Percentiles rank a stretch among this genome's conserved stretches.
Conservation (phyloP, 2,797 vertebrate species). For the Pyrocephalus nanus region DNA sequence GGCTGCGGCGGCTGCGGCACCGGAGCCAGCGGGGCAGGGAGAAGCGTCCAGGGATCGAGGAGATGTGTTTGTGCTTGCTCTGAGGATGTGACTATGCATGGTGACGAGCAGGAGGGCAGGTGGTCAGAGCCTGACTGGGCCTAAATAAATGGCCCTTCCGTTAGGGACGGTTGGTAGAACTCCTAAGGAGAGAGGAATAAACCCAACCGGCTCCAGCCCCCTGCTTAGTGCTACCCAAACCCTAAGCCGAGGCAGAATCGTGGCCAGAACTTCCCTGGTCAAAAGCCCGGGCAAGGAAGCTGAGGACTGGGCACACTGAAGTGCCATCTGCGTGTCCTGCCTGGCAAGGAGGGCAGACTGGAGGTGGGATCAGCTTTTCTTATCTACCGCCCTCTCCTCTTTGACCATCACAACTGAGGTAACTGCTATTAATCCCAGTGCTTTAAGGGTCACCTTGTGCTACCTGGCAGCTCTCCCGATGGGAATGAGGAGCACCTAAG, state of each 20-base stretch:
- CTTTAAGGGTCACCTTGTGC: constrained; percentile 39
- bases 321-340: not conserved
- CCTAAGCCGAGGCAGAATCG: accelerated
- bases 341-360: not conserved
- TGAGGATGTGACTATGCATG: not conserved
- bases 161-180: not conserved
- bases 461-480: constrained; percentile 10
- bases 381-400: not conserved
- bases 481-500: not conserved
- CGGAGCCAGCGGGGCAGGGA: not conserved
- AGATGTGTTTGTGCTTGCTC: not conserved
- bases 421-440: constrained; percentile 30
- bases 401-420: not conserved
- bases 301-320: not conserved
- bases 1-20: not conserved
- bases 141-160: not conserved
- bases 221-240: not conserved
- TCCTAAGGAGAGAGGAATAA: not conserved
- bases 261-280: not conserved
- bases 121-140: not conserved
- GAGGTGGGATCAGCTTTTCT: not conserved
- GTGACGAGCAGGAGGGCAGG: not conserved
- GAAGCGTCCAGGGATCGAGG: not conserved
- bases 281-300: accelerated
- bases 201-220: not conserved